phyloP scores from a whole-genome alignment of 2,888 invertebrate species.

The Allygus modestus region DNA sequence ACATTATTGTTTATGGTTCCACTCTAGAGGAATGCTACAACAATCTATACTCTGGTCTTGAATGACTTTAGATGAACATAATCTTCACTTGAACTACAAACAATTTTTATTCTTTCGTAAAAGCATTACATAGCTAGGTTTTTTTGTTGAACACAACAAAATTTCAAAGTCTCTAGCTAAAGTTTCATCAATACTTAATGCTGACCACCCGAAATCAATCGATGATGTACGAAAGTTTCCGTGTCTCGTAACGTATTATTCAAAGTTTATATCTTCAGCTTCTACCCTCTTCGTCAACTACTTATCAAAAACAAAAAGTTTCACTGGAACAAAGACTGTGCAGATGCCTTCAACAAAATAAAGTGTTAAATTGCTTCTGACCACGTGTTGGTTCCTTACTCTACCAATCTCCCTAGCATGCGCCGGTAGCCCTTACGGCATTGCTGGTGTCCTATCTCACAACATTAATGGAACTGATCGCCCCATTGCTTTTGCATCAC shows the following conservation, averaged over 20 bases:
- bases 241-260: slow-evolving; percentile 16
- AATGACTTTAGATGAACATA: background rate
- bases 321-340: background rate
- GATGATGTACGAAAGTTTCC: background rate
- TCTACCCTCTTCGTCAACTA: slow-evolving; percentile 26
- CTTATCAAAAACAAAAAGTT: slow-evolving; percentile 17
- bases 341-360: background rate
- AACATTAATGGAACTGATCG: slow-evolving; percentile 61
- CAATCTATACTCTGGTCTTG: background rate
- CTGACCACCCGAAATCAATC: background rate
- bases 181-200: background rate
- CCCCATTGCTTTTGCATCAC: no score
- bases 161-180: slow-evolving; percentile 26
- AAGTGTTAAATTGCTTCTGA: slow-evolving; percentile 47
- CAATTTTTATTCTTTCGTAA: background rate
- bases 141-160: slow-evolving; percentile 9
- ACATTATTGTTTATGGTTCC: background rate
- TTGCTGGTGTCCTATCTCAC: slow-evolving; percentile 64
- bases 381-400: slow-evolving; percentile 66
- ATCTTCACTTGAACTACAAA: slow-evolving; percentile 1
- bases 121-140: slow-evolving; percentile 1
- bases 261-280: slow-evolving; percentile 29
- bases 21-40: background rate
- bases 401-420: slow-evolving; percentile 57
- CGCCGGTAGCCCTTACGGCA: slow-evolving; percentile 66